Evolutionary conservation across 2,888 invertebrate genomes (phyloP), one percentile per base, ranked within the genome.

Genomic region (Oscheius sp.): DNA sequence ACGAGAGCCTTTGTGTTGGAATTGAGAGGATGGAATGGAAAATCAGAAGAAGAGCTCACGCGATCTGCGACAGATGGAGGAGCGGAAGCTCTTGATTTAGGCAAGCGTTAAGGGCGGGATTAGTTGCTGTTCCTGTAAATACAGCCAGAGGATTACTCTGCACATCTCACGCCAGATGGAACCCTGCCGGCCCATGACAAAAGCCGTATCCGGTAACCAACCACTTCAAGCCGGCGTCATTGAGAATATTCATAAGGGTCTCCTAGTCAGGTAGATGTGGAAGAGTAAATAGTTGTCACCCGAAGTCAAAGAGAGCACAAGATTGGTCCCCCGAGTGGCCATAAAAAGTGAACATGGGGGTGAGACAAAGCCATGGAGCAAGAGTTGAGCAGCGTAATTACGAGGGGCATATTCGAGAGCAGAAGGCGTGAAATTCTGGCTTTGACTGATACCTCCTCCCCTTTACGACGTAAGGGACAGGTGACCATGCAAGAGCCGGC

Each of bases 41-140:
- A 68, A 63, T 47, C 47, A 48, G 50, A 7, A 32, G 63, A 63
- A n/a, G 33, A 63, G 50, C 63, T 42, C 42, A 63, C 63, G 63
- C 60, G 37, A 60, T 60, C 11, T 65, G 51, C 55, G 68, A 55
- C 68, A 68, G 68, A 68, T 68, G 68, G 68, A 55, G 63, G 9
- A 35, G 68, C 68, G 68, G 68, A 68, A 68, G 21, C 68, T 53
- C 55, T 68, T 68, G 68, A 68, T 68, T 68, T 68, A 68, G 33
- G 66, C 66, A 66, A 66, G 42, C 51, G 68, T 35, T 42, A 63
- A 63, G 63, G 63, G 42, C n/a, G 55, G 55, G 68, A 53, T 68
- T 68, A 68, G 35, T 51, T 37, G 55, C 35, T n/a, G 21, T 42
- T 48, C 29, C 32, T 55, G 55, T 68, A 68, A 68, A 68, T 68